A percentile compares a stretch with the other conserved stretches of the same genome.
Conservation (phyloP, 1,140 invertebrate species). For the Lucilia sericata region DNA sequence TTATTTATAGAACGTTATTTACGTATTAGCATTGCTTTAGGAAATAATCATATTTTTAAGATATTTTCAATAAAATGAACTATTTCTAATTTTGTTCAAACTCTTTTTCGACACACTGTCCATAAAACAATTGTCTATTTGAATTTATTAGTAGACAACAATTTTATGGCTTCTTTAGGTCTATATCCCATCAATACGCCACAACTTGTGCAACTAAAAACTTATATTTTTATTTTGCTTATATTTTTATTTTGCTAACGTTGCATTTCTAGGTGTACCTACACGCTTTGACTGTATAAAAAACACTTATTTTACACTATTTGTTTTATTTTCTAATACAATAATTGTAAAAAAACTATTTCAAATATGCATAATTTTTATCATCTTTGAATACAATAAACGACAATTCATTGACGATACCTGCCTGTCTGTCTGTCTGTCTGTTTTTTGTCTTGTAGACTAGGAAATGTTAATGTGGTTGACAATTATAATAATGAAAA, state of each 20-base stretch:
- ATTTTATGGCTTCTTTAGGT: slow-evolving; percentile 3
- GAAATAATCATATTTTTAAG: background rate
- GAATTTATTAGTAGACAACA: slow-evolving; percentile 22
- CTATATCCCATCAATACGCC: background rate
- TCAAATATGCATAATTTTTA: slow-evolving; percentile 24
- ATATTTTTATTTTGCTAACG: background rate
- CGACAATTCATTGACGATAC: background rate
- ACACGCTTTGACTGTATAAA: background rate
- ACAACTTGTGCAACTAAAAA: background rate
- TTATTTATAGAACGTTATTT: no score
- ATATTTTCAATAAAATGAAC: background rate
- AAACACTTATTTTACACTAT: background rate
- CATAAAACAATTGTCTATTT: background rate
- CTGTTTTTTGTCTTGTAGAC: background rate
- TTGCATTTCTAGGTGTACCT: background rate
- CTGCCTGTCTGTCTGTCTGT: slow-evolving; percentile 2
- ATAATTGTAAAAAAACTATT: background rate
- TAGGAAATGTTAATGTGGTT: background rate
- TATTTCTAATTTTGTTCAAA: background rate
- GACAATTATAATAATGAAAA: background rate
- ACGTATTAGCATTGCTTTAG: no score
- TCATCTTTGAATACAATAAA: background rate
- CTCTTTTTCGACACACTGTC: background rate
- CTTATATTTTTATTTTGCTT: no score
- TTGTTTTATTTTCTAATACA: background rate